Evolutionary conservation across 53 echinoderm and acorn worm species (phyloP), one percentile per base, ranked within the genome.

Genomic region (Apostichopus leukothele): DNA sequence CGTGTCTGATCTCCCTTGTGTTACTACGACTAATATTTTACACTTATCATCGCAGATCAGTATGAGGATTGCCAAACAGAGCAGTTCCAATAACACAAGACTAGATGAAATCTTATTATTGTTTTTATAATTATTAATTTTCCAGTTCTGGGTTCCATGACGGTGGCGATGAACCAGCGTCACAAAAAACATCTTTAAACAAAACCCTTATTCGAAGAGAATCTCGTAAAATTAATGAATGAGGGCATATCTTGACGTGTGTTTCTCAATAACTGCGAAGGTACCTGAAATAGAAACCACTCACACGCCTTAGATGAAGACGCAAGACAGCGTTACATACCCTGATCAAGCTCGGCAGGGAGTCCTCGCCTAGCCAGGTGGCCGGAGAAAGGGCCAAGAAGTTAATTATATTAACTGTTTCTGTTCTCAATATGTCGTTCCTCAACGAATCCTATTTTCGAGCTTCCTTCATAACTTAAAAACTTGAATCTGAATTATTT

Each of bases 361-460:
- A 55, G 81, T 22, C 81, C 81, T 71, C 81, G 23, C 54, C 59
- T 81, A 59, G 81, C 81, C 81, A 81, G 81, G 50, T 81, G 81
- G 81, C 59, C 54, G 5, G 13, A 51, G 81, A 81, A 55, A 9
- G 55, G 54, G 20, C 16, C 55, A 59, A 53, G 5, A 81, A 81
- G 5, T 81, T 81, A 81, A 81, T 81, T 81, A 81, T 52, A 81
- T 81, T 81, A 81, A 81, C 81, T 81, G 71, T 71, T 71, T 71
- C 52, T 59, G 59, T 9, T 55, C 81, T n/a, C 81, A 81, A 81
- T 81, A 81, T 81, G 81, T 81, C 59, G 59, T 6, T 55, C 51
- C 55, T n/a, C 54, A 18, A 54, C 59, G 6, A 5, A 81, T 14
- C n/a, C 54, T 76, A 54, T 77, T 81, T 19, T n/a, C 18, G 1